These are phyloP conservation scores for Parapristionchus giblindavisi DNA, from an alignment of 2,888 invertebrate species.

Conservation along the genomic window DNA sequence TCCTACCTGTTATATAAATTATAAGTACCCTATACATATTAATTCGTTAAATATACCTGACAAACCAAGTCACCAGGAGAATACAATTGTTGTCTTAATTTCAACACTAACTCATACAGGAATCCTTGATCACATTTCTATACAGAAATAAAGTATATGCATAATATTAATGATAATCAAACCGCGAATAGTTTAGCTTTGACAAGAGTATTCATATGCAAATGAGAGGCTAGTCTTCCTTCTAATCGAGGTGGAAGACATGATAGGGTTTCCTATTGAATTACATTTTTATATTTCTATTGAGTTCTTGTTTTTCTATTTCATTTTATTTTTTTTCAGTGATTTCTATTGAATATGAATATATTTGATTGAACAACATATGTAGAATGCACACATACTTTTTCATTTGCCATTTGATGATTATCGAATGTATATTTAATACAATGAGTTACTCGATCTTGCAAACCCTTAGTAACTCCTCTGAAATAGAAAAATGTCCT, in stretches of 20 bases:
- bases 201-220: constrained; percentile 61
- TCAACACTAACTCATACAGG: constrained; percentile 62
- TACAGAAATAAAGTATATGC: not conserved
- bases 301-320: too few relatives aligned
- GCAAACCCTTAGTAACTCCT: constrained; percentile 55
- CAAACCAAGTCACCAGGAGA: constrained; percentile 64
- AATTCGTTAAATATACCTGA: constrained; percentile 22
- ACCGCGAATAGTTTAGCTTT: constrained; percentile 53
- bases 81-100: constrained; percentile 63
- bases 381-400: too few relatives aligned
- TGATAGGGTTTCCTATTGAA: constrained; percentile 59
- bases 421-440: constrained; percentile 59
- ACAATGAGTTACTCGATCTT: constrained; percentile 61
- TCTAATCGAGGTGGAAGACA: constrained; percentile 61
- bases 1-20: constrained; percentile 27
- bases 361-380: too few relatives aligned
- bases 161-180: not conserved
- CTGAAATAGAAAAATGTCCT: too few relatives aligned
- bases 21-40: not conserved
- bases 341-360: not conserved
- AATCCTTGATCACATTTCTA: constrained; percentile 59
- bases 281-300: too few relatives aligned
- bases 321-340: constrained; percentile 18
- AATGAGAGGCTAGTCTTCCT: constrained; percentile 60
- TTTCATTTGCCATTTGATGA: constrained; percentile 53